Conservation (phyloP, 2,113 vertebrate genomes). For the Pica pica region DNA sequence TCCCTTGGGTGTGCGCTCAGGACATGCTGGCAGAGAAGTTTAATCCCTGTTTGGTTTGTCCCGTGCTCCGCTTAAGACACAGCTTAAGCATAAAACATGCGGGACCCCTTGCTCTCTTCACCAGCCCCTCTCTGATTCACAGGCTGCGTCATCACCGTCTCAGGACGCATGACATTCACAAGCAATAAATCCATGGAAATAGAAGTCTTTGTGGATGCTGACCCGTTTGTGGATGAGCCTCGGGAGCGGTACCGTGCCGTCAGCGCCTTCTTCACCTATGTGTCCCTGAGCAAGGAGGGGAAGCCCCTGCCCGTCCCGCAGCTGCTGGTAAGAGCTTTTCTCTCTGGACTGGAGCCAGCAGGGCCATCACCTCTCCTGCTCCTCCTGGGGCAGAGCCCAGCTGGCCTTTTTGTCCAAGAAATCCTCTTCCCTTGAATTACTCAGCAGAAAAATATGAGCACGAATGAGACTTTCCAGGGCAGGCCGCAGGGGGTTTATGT, state of each 20-base stretch:
- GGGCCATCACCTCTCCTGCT: neutral
- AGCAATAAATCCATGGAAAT: conserved; percentile 98
- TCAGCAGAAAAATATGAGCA: neutral
- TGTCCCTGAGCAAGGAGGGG: conserved; percentile 89
- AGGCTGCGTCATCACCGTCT: conserved; percentile 92
- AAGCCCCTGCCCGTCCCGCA: conserved; percentile 81
- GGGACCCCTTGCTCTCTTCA: neutral
- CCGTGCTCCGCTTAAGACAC: rapidly evolving
- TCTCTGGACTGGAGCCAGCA: rapidly evolving
- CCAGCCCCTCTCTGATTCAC: neutral
- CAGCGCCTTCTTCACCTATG: conserved; percentile 92
- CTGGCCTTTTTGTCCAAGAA: neutral
- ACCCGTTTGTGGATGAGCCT: conserved; percentile 74
- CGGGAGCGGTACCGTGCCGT: conserved; percentile 83
- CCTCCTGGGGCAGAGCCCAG: too few relatives aligned
- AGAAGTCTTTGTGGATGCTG: conserved; percentile 89
- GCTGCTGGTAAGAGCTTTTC: conserved; percentile 81
- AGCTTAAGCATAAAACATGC: neutral
- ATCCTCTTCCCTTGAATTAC: neutral
- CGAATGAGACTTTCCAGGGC: neutral
- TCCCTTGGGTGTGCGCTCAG: rapidly evolving
- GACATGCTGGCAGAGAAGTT: neutral
- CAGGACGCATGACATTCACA: conserved; percentile 90
- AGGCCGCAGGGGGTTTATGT: neutral
- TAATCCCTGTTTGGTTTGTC: neutral